Percentiles rank a stretch among this genome's conserved stretches.
Conservation (phyloP, 30 jellyfish, hydroid and myxozoan genomes). For the Morbakka virulenta region DNA sequence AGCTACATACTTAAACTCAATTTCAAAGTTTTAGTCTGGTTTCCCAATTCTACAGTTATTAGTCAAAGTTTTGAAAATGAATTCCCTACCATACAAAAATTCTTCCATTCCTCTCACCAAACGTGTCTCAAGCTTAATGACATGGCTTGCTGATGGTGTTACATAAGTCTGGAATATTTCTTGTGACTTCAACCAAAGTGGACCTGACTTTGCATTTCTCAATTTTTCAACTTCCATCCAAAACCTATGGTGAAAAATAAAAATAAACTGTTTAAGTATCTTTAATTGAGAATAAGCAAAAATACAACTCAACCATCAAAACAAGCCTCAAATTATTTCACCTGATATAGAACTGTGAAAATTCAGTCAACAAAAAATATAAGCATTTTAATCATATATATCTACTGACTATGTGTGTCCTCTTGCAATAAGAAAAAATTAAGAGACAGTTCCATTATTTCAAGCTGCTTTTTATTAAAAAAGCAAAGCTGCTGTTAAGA, state of each 20-base stretch:
- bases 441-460: no score
- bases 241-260: constrained; percentile 55
- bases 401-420: no score
- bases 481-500: no score
- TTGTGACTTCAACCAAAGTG: constrained; percentile 47
- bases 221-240: constrained; percentile 94
- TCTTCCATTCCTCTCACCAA: constrained; percentile 97
- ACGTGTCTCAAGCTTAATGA: constrained; percentile 76
- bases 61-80: background rate
- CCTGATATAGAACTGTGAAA: no score
- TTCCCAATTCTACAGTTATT: no score
- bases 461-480: no score
- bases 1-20: no score
- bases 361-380: no score
- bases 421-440: no score
- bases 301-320: background rate
- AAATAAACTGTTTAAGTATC: background rate
- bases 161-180: constrained; percentile 79
- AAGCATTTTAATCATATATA: no score
- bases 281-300: background rate
- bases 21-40: no score
- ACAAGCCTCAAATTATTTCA: background rate
- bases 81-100: constrained; percentile 76
- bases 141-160: constrained; percentile 94
- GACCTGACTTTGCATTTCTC: constrained; percentile 46